phyloP scores from a whole-genome alignment of 2,888 invertebrate genomes.

The Tuta absoluta region DNA sequence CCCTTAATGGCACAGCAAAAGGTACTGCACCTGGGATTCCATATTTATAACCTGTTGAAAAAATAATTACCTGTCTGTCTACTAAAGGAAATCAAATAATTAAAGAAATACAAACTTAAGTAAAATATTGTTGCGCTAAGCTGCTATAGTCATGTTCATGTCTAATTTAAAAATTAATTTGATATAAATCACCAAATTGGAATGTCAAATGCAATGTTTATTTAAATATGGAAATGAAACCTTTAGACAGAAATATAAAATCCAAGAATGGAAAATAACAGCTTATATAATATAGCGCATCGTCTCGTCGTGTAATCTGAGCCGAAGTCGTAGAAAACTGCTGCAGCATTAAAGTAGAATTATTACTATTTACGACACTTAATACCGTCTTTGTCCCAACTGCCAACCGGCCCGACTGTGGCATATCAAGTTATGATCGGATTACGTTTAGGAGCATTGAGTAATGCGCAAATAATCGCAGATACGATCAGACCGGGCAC shows the following conservation, averaged over 20 bases:
- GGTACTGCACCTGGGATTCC: neutral
- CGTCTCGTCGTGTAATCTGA: slow-evolving; percentile 1
- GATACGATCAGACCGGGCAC: slow-evolving; percentile 61
- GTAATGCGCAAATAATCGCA: slow-evolving; percentile 68
- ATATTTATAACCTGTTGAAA: slow-evolving; percentile 3
- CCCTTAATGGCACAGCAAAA: slow-evolving; percentile 6
- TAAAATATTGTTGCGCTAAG: slow-evolving; percentile 8
- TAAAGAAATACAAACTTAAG: neutral
- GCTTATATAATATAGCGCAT: neutral
- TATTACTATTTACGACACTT: slow-evolving; percentile 14
- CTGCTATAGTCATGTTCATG: slow-evolving; percentile 4
- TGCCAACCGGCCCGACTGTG: slow-evolving; percentile 2
- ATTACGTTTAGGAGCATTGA: slow-evolving; percentile 67
- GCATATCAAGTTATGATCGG: slow-evolving; percentile 43
- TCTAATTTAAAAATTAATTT: neutral
- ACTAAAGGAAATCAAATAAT: neutral
- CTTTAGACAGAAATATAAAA: neutral
- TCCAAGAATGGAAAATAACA: neutral
- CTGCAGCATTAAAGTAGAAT: neutral
- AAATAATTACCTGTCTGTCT: slow-evolving; percentile 9
- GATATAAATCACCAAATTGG: neutral
- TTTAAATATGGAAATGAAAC: slow-evolving; percentile 10
- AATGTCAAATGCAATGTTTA: slow-evolving; percentile 7
- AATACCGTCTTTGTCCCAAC: slow-evolving; percentile 13
- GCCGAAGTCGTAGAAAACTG: neutral